Evolutionary conservation across 2,888 invertebrate genomes (phyloP).

Genomic region (Netelia inedita): DNA sequence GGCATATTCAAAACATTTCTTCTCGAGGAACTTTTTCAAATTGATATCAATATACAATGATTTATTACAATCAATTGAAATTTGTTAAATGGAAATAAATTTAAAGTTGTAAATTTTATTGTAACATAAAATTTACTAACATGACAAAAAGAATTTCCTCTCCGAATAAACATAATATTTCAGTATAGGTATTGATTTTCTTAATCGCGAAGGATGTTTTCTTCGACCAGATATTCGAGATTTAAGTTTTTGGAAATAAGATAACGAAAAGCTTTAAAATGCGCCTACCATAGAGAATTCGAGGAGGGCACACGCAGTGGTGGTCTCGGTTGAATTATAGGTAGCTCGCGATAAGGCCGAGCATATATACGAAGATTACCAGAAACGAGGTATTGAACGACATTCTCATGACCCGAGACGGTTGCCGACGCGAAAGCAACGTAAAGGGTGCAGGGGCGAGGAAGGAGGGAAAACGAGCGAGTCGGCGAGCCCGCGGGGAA

Average conservation of each 20-base stretch:
- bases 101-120: not conserved
- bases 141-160: too few relatives aligned
- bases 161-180: too few relatives aligned
- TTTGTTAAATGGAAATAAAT: not conserved
- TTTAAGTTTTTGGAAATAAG: not conserved
- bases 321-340: conserved; percentile 50
- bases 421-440: conserved; percentile 23
- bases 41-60: not conserved
- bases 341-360: conserved; percentile 44
- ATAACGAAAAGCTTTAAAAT: conserved; percentile 7
- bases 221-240: not conserved
- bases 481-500: conserved; percentile 48
- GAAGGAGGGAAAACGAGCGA: conserved; percentile 34
- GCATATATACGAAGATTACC: conserved; percentile 56
- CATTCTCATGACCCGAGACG: conserved; percentile 37
- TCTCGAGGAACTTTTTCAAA: too few relatives aligned
- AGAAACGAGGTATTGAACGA: conserved; percentile 65
- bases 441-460: conserved; percentile 10
- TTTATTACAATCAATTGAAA: not conserved
- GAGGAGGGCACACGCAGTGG: conserved; percentile 6
- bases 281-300: conserved; percentile 8
- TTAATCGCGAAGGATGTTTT: not conserved
- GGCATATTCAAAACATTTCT: too few relatives aligned
- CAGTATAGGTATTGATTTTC: not conserved
- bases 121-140: not conserved